Evolutionary conservation across 2,888 invertebrate genomes (phyloP), one percentile per base, ranked within the genome.

Genomic region (Andrena trimmerana): DNA sequence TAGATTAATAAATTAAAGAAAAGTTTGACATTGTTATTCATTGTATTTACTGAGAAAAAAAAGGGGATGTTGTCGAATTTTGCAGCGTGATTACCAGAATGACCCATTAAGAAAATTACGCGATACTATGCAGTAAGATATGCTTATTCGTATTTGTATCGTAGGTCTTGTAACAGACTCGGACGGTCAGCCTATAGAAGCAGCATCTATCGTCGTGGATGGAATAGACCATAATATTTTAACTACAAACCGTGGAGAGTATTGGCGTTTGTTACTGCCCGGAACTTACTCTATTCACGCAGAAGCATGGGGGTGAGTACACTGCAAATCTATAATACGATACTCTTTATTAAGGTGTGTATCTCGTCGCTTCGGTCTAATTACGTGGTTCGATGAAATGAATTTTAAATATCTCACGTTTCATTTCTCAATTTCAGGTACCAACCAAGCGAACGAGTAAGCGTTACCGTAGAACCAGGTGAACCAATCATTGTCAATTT

Each of bases 251-350:
- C 95, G 96, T 27, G 99, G 99, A 5, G 98, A 99, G 94, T 99
- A 97, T 94, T 99, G 99, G 99, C 95, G 99, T 80, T 95, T 99
- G 67, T 95, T 99, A 36, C 94, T 98, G 24, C 99, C 99, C 0
- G 99, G 99, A 81, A 95, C 95, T 4, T 99, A 99, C 93, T 95
- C 95, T 36, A 95, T 99, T 85, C 96, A 95, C 83, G 97, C 96
- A 0, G 90, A 94, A 52, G 97, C 97, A 68, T 95, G 95, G 92
- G 97, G 97, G 97, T 98, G 94, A 94, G 94, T 84, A 73, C 36
- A 59, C 29, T 54, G 42, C 16, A 31, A 24, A 4, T 4, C 29
- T 42, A 42, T 48, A 33, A 27, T 13, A 42, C 10, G 16, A 42
- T 59, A 20, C 4, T 20, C 52, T 59, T 27, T 67, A 74, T 77